phyloP scores from a whole-genome alignment of 1,140 invertebrate genomes.

The Procambarus clarkii region DNA sequence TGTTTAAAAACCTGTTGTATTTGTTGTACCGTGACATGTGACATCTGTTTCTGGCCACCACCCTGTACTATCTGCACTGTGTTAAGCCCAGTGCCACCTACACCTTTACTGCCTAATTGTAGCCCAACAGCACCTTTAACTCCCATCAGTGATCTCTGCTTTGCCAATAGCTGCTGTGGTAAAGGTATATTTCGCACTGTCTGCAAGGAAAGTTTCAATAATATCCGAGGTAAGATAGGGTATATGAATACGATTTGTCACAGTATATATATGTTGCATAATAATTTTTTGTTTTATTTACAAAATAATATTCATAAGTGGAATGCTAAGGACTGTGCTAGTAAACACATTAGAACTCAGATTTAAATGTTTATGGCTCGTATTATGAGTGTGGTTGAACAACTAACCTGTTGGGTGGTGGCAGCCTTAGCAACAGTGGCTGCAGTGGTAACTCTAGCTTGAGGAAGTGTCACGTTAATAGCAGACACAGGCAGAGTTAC shows the following conservation, averaged over 20 bases:
- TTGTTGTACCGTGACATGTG: constrained; percentile 85
- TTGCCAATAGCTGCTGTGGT: constrained; percentile 53
- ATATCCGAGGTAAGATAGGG: neutral
- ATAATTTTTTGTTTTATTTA: too few relatives aligned
- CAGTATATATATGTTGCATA: neutral
- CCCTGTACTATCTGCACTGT: constrained; percentile 80
- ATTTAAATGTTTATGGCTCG: neutral
- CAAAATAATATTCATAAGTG: neutral
- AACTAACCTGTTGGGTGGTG: constrained; percentile 58
- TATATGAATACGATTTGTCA: neutral
- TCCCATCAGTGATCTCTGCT: constrained; percentile 57
- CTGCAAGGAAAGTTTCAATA: constrained; percentile 38
- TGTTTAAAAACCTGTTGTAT: constrained; percentile 86
- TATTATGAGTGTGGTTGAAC: neutral
- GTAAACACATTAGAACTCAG: neutral
- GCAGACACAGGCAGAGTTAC: constrained; percentile 63
- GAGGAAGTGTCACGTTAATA: constrained; percentile 63
- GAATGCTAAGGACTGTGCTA: neutral
- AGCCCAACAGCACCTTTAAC: constrained; percentile 70
- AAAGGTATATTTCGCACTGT: constrained; percentile 62
- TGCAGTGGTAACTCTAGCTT: constrained; percentile 60
- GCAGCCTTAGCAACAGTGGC: constrained; percentile 64
- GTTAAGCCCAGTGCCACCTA: constrained; percentile 71
- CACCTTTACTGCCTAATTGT: constrained; percentile 71
- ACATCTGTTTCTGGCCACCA: constrained; percentile 79